Percentiles rank a stretch among this genome's conserved stretches.
Evolutionary conservation across 1,140 invertebrate species (phyloP).

Genomic region (Thereuonema tuberculata): DNA sequence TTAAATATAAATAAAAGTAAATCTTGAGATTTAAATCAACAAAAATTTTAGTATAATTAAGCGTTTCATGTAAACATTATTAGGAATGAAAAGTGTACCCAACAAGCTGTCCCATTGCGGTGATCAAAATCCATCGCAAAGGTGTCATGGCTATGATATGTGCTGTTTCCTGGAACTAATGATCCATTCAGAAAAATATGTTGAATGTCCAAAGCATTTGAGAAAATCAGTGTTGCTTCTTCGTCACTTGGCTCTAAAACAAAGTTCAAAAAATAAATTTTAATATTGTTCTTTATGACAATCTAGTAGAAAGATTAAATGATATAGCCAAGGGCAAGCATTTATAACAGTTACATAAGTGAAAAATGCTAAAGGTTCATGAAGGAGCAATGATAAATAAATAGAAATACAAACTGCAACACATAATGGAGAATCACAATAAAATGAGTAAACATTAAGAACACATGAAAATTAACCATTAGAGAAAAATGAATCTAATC

Average conservation of each 20-base stretch:
- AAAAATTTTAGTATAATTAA: no score
- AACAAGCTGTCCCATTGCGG: conserved; percentile 49
- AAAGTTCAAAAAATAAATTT: not conserved
- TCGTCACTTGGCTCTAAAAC: conserved; percentile 38
- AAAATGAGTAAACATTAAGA: no score
- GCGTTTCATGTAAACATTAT: no score
- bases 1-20: no score
- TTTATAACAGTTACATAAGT: conserved; percentile 4
- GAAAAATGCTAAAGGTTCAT: no score
- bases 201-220: conserved; percentile 38
- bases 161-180: conserved; percentile 28
- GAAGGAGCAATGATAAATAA: no score
- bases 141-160: conserved; percentile 16
- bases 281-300: not conserved
- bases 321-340: no score
- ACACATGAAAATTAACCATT: no score
- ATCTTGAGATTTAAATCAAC: no score
- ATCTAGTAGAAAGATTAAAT: not conserved
- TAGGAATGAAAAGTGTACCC: conserved; percentile 24
- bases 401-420: no score
- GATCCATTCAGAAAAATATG: conserved; percentile 40
- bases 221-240: conserved; percentile 38
- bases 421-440: no score
- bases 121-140: conserved; percentile 32
- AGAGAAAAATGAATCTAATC: no score